Conservation (phyloP, 1,140 invertebrate genomes). For the Pachyrhynchus sulphureomaculatus region DNA sequence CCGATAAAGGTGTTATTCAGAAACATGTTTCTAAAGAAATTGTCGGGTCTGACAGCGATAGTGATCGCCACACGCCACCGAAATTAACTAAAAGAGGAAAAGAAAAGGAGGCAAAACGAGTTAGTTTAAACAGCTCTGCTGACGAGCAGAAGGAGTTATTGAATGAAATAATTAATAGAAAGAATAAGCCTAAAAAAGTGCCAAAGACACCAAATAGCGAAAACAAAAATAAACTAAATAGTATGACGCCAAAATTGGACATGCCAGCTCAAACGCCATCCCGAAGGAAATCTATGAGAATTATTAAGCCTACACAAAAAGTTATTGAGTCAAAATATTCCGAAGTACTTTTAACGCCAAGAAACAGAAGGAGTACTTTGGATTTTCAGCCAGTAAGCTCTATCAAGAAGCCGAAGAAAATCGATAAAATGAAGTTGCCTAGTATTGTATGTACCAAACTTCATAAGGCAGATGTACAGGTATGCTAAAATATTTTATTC, state of each 20-base stretch:
- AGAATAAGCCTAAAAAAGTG: not conserved
- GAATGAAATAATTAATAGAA: conserved; percentile 3
- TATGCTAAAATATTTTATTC: not conserved
- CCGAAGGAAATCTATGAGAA: conserved; percentile 8
- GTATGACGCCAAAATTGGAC: not conserved
- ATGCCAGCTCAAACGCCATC: conserved; percentile 1
- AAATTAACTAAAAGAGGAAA: conserved; percentile 3
- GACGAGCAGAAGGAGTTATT: conserved; percentile 23
- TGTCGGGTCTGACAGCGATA: not conserved
- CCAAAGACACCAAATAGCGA: not conserved
- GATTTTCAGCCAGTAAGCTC: conserved; percentile 37
- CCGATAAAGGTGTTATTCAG: not conserved
- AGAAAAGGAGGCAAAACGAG: not conserved
- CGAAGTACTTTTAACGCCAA: not conserved
- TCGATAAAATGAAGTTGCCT: conserved; percentile 19
- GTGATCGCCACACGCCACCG: not conserved
- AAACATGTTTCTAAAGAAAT: not conserved
- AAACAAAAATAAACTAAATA: not conserved
- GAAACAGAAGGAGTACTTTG: conserved; percentile 39
- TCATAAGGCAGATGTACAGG: conserved; percentile 40
- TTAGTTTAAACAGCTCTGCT: conserved; percentile 14
- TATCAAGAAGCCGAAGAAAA: conserved; percentile 31
- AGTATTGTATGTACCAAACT: conserved; percentile 48
- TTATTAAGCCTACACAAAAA: conserved; percentile 8
- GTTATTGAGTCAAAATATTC: not conserved